Evolutionary conservation across 1,140 invertebrate species (phyloP).

Genomic region (Nebria ingens): DNA sequence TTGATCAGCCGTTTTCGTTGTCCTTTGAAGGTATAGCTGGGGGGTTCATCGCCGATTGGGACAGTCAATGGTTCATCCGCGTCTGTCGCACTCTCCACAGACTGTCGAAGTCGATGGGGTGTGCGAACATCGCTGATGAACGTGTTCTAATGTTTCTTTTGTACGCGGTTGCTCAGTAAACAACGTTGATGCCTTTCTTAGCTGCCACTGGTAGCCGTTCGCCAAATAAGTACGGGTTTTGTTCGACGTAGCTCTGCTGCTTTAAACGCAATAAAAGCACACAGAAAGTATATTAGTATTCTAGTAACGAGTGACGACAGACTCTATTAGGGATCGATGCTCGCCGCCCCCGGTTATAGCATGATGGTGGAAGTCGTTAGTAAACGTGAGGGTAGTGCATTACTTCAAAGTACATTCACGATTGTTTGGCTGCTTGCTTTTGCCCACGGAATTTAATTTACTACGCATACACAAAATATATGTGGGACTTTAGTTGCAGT

Average conservation of each 20-base stretch:
- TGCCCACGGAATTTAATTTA: too few species aligned
- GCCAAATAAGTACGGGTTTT: slow-evolving; percentile 67
- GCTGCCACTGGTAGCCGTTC: slow-evolving; percentile 78
- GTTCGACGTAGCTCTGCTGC: background rate
- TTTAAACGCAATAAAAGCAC: background rate
- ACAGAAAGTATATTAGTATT: background rate
- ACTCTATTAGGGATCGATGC: too few species aligned
- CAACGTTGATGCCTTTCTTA: slow-evolving; percentile 70
- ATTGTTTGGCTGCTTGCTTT: too few species aligned
- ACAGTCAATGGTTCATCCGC: background rate
- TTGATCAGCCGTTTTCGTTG: background rate
- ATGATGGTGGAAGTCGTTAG: too few species aligned
- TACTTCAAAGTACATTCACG: too few species aligned
- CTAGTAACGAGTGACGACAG: too few species aligned
- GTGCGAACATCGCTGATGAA: background rate
- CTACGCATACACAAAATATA: too few species aligned
- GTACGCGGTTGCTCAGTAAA: background rate
- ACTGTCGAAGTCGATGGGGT: background rate
- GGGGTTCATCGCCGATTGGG: background rate
- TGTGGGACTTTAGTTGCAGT: too few species aligned
- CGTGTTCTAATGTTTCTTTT: background rate
- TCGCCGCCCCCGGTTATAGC: too few species aligned
- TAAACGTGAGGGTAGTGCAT: too few species aligned
- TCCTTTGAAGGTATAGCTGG: background rate
- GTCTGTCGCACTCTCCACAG: background rate